Evolutionary conservation across 2,888 invertebrate genomes (phyloP).

Genomic region (Hybos culiciformis): DNA sequence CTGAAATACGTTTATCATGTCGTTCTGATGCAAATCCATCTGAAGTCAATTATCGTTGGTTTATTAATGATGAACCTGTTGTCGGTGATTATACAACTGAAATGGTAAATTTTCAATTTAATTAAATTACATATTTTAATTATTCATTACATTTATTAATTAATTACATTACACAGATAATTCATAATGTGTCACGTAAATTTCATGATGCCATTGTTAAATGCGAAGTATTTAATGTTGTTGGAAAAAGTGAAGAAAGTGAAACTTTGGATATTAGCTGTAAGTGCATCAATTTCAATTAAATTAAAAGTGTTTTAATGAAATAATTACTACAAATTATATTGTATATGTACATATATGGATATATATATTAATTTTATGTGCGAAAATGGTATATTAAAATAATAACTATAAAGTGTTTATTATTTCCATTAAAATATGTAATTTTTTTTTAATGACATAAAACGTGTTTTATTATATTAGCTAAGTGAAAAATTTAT

Average conservation of each 20-base stretch:
- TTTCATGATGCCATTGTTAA: slow-evolving; percentile 77
- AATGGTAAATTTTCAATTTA: slow-evolving; percentile 41
- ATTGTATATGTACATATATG: no score
- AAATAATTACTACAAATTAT: no score
- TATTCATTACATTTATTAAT: neutral
- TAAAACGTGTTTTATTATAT: no score
- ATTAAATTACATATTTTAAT: neutral
- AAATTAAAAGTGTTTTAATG: neutral
- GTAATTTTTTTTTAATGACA: no score
- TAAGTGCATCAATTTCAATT: slow-evolving; percentile 42
- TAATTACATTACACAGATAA: slow-evolving; percentile 36
- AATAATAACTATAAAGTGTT: no score
- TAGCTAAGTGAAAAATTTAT: no score
- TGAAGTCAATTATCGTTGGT: slow-evolving; percentile 76
- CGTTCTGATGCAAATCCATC: slow-evolving; percentile 81
- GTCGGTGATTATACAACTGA: slow-evolving; percentile 68
- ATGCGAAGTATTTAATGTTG: slow-evolving; percentile 82
- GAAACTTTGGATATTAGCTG: slow-evolving; percentile 80
- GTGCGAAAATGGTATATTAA: no score
- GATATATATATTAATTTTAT: no score
- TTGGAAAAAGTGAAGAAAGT: slow-evolving; percentile 82
- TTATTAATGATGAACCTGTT: slow-evolving; percentile 67
- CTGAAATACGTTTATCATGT: slow-evolving; percentile 69
- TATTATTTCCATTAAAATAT: no score
- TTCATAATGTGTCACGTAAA: slow-evolving; percentile 67